A percentile compares a stretch with the other conserved stretches of the same genome.
phyloP scores from a whole-genome alignment of 2,797 vertebrate species.

The Astyanax mexicanus region DNA sequence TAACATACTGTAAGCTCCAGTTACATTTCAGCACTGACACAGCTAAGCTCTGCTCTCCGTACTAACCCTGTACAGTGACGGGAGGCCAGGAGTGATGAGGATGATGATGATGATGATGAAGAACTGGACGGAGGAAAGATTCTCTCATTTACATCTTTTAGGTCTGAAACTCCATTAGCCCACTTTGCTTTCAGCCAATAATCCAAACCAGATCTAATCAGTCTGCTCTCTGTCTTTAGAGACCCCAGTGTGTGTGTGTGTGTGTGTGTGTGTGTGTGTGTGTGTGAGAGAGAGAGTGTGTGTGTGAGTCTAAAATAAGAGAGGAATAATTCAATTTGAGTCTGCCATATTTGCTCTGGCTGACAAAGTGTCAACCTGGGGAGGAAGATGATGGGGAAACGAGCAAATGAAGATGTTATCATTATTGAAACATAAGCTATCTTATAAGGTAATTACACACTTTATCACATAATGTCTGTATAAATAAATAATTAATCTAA shows the following conservation, averaged over 20 bases:
- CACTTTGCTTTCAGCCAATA: constrained; percentile 51
- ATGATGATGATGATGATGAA: constrained; percentile 19
- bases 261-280: constrained; percentile 4
- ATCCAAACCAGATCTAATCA: constrained; percentile 57
- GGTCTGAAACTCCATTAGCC: constrained; percentile 61
- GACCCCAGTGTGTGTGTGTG: constrained; percentile 5
- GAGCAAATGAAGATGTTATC: not conserved
- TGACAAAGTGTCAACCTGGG: not conserved
- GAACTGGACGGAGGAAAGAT: constrained; percentile 34
- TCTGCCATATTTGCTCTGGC: constrained; percentile 42
- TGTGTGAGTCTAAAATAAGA: too few species aligned
- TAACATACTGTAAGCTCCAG: not conserved
- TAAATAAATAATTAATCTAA: too few species aligned
- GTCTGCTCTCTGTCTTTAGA: constrained; percentile 45
- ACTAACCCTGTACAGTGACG: constrained; percentile 18
- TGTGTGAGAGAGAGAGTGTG: constrained; percentile 4
- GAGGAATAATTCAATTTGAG: constrained; percentile 47
- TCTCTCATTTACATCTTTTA: constrained; percentile 54
- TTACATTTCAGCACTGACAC: constrained; percentile 9
- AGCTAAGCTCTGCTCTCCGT: constrained; percentile 7
- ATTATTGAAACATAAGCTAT: not conserved
- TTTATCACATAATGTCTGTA: too few species aligned
- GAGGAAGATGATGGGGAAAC: constrained; percentile 9
- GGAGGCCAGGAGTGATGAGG: constrained; percentile 18
- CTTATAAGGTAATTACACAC: too few species aligned